Percentiles rank a stretch among this genome's conserved stretches.
Evolutionary conservation across 2,113 vertebrate species (phyloP).

Genomic region (Cyprinodon brontotheroides): DNA sequence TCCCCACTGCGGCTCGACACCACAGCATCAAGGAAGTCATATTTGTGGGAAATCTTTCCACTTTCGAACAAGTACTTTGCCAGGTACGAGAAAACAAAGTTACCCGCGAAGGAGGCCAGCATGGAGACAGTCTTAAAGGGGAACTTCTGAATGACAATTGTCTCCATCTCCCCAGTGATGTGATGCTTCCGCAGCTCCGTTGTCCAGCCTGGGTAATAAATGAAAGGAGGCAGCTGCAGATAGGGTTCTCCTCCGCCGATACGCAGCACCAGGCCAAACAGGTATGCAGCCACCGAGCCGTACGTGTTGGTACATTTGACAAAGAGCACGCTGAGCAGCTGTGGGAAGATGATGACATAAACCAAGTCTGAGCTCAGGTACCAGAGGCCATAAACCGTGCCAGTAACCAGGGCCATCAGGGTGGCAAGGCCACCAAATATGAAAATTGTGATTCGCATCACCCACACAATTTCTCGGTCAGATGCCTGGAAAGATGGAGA

Average conservation of each 20-base stretch:
- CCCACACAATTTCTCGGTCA: slow-evolving; percentile 95
- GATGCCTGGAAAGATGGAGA: slow-evolving; percentile 84
- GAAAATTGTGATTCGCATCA: slow-evolving; percentile 94
- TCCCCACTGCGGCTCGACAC: slow-evolving; percentile 93
- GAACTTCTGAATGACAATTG: slow-evolving; percentile 88
- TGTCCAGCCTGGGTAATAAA: slow-evolving; percentile 90
- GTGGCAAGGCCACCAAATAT: slow-evolving; percentile 94
- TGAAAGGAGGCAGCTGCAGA: slow-evolving; percentile 89
- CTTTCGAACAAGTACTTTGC: slow-evolving; percentile 97
- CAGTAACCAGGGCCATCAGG: slow-evolving; percentile 92
- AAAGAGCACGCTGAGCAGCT: slow-evolving; percentile 94
- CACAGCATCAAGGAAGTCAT: slow-evolving; percentile 94
- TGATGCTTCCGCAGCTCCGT: slow-evolving; percentile 64
- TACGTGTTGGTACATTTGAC: slow-evolving; percentile 97
- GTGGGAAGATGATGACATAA: slow-evolving; percentile 98
- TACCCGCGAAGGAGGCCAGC: slow-evolving; percentile 90
- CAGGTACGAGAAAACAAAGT: slow-evolving; percentile 88
- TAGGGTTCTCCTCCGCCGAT: slow-evolving; percentile 96
- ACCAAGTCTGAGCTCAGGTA: slow-evolving; percentile 98
- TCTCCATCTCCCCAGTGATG: slow-evolving; percentile 71
- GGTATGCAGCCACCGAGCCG: slow-evolving; percentile 90
- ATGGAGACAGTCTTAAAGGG: slow-evolving; percentile 95
- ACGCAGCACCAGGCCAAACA: slow-evolving; percentile 90
- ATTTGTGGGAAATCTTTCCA: slow-evolving; percentile 91
- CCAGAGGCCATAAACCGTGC: slow-evolving; percentile 96